These are phyloP conservation scores for Dendropsophus ebraccatus DNA, from an alignment of 2,113 vertebrate species.

Conservation along the genomic window DNA sequence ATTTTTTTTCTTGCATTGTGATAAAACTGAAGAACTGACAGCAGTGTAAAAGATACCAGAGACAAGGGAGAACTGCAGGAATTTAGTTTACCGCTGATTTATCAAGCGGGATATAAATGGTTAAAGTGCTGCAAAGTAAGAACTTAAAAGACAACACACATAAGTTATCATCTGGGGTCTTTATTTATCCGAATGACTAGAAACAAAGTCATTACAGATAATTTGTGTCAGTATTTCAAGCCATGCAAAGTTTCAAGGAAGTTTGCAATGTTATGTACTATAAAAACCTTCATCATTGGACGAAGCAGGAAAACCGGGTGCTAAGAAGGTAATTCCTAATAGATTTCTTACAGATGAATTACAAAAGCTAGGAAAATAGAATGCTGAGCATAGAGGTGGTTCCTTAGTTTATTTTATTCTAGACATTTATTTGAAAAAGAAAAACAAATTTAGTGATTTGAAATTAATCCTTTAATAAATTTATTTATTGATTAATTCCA, in stretches of 20 bases:
- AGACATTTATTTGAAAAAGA: too few relatives aligned
- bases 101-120: slow-evolving; percentile 31
- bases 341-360: too few relatives aligned
- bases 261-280: too few relatives aligned
- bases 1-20: slow-evolving; percentile 20
- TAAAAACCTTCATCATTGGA: too few relatives aligned
- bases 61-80: slow-evolving; percentile 15
- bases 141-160: neutral
- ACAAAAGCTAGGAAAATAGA: too few relatives aligned
- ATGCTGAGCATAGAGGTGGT: too few relatives aligned
- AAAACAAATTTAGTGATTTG: too few relatives aligned
- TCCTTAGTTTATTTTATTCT: too few relatives aligned
- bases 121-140: slow-evolving; percentile 10
- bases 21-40: slow-evolving; percentile 36
- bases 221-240: neutral
- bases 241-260: neutral
- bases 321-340: neutral
- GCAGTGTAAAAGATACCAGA: slow-evolving; percentile 42
- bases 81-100: slow-evolving; percentile 16
- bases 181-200: neutral
- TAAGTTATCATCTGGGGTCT: slow-evolving; percentile 15
- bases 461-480: too few relatives aligned
- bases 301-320: neutral
- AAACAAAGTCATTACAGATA: neutral
- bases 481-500: neutral